These are phyloP conservation scores for Sus cebifrons DNA, from an alignment of 2,797 vertebrate genomes.

Conservation along the genomic window DNA sequence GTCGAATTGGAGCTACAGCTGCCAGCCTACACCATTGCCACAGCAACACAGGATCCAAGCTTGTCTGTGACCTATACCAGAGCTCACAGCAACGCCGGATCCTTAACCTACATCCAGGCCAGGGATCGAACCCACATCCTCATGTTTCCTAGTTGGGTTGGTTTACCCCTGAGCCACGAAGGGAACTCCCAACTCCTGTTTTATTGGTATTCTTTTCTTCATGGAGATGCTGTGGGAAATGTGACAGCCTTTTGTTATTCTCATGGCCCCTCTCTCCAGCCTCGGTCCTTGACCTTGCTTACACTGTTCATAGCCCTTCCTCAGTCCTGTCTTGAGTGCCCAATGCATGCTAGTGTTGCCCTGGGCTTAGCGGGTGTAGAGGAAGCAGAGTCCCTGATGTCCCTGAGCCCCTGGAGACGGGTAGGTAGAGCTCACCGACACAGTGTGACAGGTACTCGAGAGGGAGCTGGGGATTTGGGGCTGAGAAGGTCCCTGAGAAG, in stretches of 20 bases:
- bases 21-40: too few species aligned
- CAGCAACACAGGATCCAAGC: too few species aligned
- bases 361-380: not conserved
- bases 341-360: too few species aligned
- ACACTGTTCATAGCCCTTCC: not conserved
- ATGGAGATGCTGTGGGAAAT: not conserved
- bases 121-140: too few species aligned
- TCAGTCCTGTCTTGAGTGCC: not conserved
- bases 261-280: not conserved
- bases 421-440: not conserved
- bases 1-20: too few species aligned
- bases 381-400: too few species aligned
- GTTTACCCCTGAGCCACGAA: too few species aligned
- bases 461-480: not conserved
- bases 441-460: too few species aligned
- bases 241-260: not conserved
- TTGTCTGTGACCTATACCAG: too few species aligned
- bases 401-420: not conserved
- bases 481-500: not conserved
- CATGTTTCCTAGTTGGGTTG: too few species aligned
- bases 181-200: not conserved
- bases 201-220: not conserved
- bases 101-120: too few species aligned
- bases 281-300: not conserved
- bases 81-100: too few species aligned